A percentile compares a stretch with the other conserved stretches of the same genome.
Evolutionary conservation across 2,888 invertebrate genomes (phyloP).

Genomic region (Caenorhabditis sp.): DNA sequence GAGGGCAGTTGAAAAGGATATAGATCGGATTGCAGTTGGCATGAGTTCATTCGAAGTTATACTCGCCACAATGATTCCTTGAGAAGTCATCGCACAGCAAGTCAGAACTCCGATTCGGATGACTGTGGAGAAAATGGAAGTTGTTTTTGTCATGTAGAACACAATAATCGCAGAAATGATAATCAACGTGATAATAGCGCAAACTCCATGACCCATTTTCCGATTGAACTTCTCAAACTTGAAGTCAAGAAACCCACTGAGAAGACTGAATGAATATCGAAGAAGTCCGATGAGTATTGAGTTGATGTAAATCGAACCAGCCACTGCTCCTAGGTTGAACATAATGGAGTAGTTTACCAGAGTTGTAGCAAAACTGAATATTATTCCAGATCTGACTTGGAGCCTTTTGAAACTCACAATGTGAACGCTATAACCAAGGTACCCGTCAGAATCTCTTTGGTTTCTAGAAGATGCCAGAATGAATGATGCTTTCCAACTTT

Average conservation of each 20-base stretch:
- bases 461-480: conserved; percentile 54
- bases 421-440: conserved; percentile 64
- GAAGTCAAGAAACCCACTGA: conserved; percentile 58
- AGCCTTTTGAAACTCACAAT: conserved; percentile 53
- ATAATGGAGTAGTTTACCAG: conserved; percentile 62
- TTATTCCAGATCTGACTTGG: neutral
- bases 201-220: conserved; percentile 55
- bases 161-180: conserved; percentile 37
- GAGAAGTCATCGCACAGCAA: conserved; percentile 66
- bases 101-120: conserved; percentile 52
- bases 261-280: conserved; percentile 60
- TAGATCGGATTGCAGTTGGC: conserved; percentile 76
- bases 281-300: conserved; percentile 66
- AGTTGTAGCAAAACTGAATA: conserved; percentile 60
- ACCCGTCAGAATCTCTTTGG: conserved; percentile 51
- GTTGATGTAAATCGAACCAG: conserved; percentile 66
- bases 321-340: conserved; percentile 64
- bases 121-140: conserved; percentile 9
- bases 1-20: conserved; percentile 76
- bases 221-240: conserved; percentile 59
- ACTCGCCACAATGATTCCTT: conserved; percentile 65
- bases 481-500: conserved; percentile 50
- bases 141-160: conserved; percentile 36
- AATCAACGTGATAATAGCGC: conserved; percentile 39
- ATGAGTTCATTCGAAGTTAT: conserved; percentile 77